Percentiles rank a stretch among this genome's conserved stretches.
Evolutionary conservation across 2,113 vertebrate species (phyloP).

Genomic region (Hipposideros armiger): DNA sequence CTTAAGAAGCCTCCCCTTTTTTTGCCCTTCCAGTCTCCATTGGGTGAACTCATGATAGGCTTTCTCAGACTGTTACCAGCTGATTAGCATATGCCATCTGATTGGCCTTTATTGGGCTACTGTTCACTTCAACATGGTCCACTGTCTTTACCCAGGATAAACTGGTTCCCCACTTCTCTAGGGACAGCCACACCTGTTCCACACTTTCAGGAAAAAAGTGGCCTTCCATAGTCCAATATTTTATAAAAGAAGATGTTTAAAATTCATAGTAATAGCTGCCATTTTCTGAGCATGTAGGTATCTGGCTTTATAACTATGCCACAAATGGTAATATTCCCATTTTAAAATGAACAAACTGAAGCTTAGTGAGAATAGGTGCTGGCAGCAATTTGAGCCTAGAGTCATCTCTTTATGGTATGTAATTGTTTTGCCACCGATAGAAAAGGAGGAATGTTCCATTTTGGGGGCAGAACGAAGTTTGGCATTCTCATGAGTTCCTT

Average conservation of each 20-base stretch:
- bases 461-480: not conserved
- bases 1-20: not conserved
- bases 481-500: constrained; percentile 10
- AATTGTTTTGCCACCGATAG: not conserved
- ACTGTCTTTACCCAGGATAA: not conserved
- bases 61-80: not conserved
- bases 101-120: not conserved
- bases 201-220: not conserved
- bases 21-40: not conserved
- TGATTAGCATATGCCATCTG: not conserved
- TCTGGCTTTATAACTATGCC: not conserved
- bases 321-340: not conserved
- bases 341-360: not conserved
- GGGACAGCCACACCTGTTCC: not conserved
- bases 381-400: not conserved
- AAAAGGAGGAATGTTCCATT: not conserved
- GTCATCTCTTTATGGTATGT: not conserved
- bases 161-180: not conserved
- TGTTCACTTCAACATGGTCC: not conserved
- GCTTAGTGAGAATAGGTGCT: not conserved
- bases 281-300: not conserved
- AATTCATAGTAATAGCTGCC: not conserved
- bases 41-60: not conserved
- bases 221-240: not conserved
- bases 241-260: not conserved